Percentiles rank a stretch among this genome's conserved stretches.
phyloP scores from a whole-genome alignment of 1,140 invertebrate species.

The Plectrocnemia conspersa region DNA sequence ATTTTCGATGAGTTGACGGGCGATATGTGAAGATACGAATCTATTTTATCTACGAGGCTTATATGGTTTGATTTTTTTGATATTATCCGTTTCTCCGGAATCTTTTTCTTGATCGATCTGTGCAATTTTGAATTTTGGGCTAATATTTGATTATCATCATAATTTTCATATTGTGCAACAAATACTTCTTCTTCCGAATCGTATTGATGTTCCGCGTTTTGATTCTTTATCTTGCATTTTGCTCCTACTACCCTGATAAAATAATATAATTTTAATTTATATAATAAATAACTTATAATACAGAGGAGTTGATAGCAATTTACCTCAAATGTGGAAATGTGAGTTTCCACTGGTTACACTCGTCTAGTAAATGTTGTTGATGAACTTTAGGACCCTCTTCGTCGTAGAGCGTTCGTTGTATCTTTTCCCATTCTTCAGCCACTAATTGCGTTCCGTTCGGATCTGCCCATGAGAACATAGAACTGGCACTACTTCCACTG shows the following conservation, averaged over 20 bases:
- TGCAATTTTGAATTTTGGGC: neutral
- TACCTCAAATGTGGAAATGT: constrained; percentile 49
- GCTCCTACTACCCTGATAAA: constrained; percentile 46
- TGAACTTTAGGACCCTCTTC: constrained; percentile 46
- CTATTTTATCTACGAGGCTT: constrained; percentile 27
- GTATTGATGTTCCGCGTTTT: constrained; percentile 38
- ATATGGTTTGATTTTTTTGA: constrained; percentile 20
- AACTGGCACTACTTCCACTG: constrained; percentile 45
- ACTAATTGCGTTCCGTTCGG: constrained; percentile 43
- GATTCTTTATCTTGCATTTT: constrained; percentile 41
- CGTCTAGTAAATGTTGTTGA: constrained; percentile 44
- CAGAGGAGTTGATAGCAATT: neutral
- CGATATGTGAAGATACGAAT: constrained; percentile 29
- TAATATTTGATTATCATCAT: constrained; percentile 39
- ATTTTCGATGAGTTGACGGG: constrained; percentile 16
- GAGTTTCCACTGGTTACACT: constrained; percentile 49
- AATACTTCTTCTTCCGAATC: constrained; percentile 48
- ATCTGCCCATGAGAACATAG: constrained; percentile 44
- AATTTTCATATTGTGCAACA: constrained; percentile 47
- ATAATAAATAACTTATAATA: constrained; percentile 8
- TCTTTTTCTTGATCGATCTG: constrained; percentile 7
- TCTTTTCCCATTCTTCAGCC: constrained; percentile 46
- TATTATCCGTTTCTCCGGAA: neutral
- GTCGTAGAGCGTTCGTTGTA: constrained; percentile 48
- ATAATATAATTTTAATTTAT: constrained; percentile 8